phyloP scores from a whole-genome alignment of 2,797 vertebrate genomes.

The Muscicapa comitata region DNA sequence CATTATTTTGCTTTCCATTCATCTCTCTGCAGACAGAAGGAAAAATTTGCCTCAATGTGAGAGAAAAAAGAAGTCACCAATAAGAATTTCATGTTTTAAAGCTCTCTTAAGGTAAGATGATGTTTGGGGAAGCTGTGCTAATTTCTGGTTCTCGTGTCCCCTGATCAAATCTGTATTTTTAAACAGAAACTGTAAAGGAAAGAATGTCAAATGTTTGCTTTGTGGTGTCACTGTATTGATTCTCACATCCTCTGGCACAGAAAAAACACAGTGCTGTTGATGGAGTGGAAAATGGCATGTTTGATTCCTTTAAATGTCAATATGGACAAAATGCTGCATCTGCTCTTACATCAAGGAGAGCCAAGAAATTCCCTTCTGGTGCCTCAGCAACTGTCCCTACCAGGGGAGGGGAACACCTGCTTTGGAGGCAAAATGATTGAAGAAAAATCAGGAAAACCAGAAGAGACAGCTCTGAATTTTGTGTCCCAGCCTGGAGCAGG shows the following conservation, averaged over 20 bases:
- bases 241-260: neutral
- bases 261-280: neutral
- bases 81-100: neutral
- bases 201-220: neutral
- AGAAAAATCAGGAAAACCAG: neutral
- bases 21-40: neutral
- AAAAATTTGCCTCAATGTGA: neutral
- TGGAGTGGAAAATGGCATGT: neutral
- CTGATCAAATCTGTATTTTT: neutral
- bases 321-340: neutral
- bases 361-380: neutral
- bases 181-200: neutral
- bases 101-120: neutral
- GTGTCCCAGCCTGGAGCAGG: neutral
- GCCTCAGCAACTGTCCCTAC: neutral
- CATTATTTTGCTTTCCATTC: neutral
- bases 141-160: neutral
- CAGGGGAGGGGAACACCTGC: neutral
- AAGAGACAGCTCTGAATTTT: neutral
- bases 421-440: neutral
- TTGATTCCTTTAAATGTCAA: conserved; percentile 32
- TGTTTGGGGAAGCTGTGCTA: neutral
- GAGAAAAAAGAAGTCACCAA: neutral
- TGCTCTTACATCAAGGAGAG: neutral
- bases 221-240: conserved; percentile 6